A percentile compares a stretch with the other conserved stretches of the same genome.
Evolutionary conservation across 2,113 vertebrate species (phyloP).

Genomic region (Haemorhous mexicanus): DNA sequence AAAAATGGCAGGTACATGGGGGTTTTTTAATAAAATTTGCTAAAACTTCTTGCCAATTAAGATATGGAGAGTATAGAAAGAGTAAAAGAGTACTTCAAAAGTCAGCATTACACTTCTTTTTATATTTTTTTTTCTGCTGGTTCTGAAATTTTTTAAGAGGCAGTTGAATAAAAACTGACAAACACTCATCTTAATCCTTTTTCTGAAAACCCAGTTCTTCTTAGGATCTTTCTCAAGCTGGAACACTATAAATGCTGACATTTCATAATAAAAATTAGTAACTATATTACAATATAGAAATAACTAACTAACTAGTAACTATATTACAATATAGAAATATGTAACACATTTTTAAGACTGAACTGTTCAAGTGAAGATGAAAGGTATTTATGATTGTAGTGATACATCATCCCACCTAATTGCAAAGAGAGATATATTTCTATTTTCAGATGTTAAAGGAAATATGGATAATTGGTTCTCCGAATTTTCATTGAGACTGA

Average conservation of each 20-base stretch:
- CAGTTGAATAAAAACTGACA: not conserved
- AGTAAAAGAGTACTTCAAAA: not conserved
- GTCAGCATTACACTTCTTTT: not conserved
- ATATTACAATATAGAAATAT: not conserved
- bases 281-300: not conserved
- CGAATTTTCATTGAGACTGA: conserved; percentile 91
- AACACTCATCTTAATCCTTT: not conserved
- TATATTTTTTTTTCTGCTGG: not conserved
- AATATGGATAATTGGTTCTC: conserved; percentile 75
- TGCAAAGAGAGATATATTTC: not conserved
- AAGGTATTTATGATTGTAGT: not conserved
- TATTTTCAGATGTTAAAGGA: conserved; percentile 52
- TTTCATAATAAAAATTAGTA: not conserved
- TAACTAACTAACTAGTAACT: not conserved
- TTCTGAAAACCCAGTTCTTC: not conserved
- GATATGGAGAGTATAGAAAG: not conserved
- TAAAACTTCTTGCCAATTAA: not conserved
- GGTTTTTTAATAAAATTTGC: not conserved
- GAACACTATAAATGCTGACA: not conserved
- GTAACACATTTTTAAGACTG: not conserved
- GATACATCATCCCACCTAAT: not conserved
- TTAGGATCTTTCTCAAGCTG: not conserved
- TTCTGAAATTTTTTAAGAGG: not conserved
- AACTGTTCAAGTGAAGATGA: not conserved
- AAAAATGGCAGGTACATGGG: not conserved